Conservation (phyloP, 2,888 invertebrate species). For the Dioctria linearis region DNA sequence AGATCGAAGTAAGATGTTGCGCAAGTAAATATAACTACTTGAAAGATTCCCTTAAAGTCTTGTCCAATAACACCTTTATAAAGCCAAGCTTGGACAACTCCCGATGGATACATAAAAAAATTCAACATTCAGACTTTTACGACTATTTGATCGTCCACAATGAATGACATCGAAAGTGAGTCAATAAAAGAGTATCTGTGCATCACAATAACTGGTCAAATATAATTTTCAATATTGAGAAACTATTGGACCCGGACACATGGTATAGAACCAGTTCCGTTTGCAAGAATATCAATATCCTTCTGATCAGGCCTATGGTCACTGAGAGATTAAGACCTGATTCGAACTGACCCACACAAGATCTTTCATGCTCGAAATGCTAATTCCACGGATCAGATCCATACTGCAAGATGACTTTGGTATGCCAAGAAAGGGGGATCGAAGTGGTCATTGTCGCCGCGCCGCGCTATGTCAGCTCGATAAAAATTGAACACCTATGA, state of each 20-base stretch:
- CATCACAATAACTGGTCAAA: conserved; percentile 36
- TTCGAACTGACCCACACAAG: conserved; percentile 49
- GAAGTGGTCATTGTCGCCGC: conserved; percentile 2
- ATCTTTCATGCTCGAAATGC: conserved; percentile 25
- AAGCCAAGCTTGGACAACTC: conserved; percentile 3
- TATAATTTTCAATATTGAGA: conserved; percentile 51
- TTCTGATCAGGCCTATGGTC: neutral
- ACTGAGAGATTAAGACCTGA: conserved; percentile 40
- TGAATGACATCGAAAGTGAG: conserved; percentile 54
- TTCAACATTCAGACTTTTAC: conserved; percentile 54
- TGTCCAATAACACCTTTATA: conserved; percentile 49
- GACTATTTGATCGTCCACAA: conserved; percentile 52
- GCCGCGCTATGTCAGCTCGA: conserved; percentile 10
- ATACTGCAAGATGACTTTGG: conserved; percentile 42
- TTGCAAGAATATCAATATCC: neutral
- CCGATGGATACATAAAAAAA: conserved; percentile 49
- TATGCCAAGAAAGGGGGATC: neutral
- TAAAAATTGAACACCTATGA: conserved; percentile 44
- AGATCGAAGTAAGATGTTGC: conserved; percentile 10
- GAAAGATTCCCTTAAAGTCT: conserved; percentile 35
- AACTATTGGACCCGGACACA: neutral
- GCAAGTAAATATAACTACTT: neutral
- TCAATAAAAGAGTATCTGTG: conserved; percentile 35
- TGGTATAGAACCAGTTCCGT: conserved; percentile 35
- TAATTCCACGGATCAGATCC: conserved; percentile 7